Base-by-base conservation (phyloP, 1,140 invertebrate species). In the Samia ricini region DNA sequence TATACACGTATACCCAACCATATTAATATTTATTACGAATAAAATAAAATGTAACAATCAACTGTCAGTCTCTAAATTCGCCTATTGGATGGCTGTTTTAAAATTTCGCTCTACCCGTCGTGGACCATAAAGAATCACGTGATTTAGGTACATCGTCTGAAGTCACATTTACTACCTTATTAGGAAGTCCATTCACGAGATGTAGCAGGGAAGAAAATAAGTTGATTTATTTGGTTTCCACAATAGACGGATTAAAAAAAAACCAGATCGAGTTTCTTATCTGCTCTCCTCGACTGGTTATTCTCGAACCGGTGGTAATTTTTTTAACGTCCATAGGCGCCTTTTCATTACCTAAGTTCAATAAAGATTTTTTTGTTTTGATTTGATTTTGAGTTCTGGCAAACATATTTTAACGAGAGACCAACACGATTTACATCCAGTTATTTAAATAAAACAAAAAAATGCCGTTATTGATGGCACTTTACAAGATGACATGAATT, bases 341-440 rank as follows among this genome's bases (percentile, higher is more conserved):
- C n/a, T n/a, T n/a, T n/a, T n/a, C n/a, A n/a, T n/a, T n/a, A n/a
- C n/a, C n/a, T n/a, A n/a, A n/a, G n/a, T n/a, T n/a, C n/a, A n/a
- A n/a, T n/a, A n/a, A n/a, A n/a, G n/a, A n/a, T n/a, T n/a, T n/a
- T n/a, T n/a, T n/a, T 5, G 48, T 49, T 49, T 49, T 19, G 4
- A 49, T 15, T 49, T 49, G 33, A 36, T 7, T 36, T 36, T 15
- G 33, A 7, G 15, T 49, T 49, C 33, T 42, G 33, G 33, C 10
- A 42, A 42, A 42, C 33, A 42, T 42, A 42, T 42, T 42, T 42
- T 42, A 42, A 42, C 33, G 33, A 42, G 24, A 55, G 24, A 24
- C n/a, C 2, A 22, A 24, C 21, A 24, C 7, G 20, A 4, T 55
- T 24, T 22, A 24, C 10, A 23, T 3, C 12, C 7, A 12, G 12